Evolutionary conservation across 2,888 invertebrate genomes (phyloP).

Genomic region (Eumacrocentrus americanus): DNA sequence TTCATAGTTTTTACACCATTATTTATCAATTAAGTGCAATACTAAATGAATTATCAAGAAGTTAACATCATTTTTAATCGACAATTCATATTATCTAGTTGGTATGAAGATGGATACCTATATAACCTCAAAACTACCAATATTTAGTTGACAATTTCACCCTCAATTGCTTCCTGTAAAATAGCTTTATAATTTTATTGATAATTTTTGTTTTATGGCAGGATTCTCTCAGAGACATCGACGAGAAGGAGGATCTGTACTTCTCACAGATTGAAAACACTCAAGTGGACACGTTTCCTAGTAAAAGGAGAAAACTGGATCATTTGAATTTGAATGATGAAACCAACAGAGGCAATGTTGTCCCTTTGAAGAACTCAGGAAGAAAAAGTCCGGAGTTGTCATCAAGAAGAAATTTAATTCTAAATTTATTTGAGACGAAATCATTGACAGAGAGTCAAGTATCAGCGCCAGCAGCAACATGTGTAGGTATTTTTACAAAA

Average conservation of each 20-base stretch:
- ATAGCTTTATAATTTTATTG: too few relatives aligned
- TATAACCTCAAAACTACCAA: too few relatives aligned
- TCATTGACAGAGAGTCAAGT: background rate
- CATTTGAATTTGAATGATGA: background rate
- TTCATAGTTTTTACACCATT: background rate
- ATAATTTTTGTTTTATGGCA: too few relatives aligned
- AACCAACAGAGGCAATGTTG: background rate
- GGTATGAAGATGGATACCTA: too few relatives aligned
- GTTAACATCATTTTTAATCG: background rate
- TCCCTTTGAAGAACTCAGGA: background rate
- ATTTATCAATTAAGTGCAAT: background rate
- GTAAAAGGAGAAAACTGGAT: slow-evolving; percentile 10
- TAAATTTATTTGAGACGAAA: slow-evolving; percentile 36
- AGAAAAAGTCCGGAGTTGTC: slow-evolving; percentile 21
- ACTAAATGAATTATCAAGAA: background rate
- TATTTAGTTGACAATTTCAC: too few relatives aligned
- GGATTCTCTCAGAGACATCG: slow-evolving; percentile 47
- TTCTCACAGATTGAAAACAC: slow-evolving; percentile 30
- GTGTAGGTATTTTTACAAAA: slow-evolving; percentile 17
- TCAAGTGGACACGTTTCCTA: too few relatives aligned
- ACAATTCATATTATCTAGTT: background rate
- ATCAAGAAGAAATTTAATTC: slow-evolving; percentile 35
- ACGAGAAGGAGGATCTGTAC: slow-evolving; percentile 36
- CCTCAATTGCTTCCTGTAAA: too few relatives aligned
- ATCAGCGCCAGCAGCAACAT: background rate